Conservation (phyloP, 2,113 vertebrate genomes). For the Notothenia rossii region DNA sequence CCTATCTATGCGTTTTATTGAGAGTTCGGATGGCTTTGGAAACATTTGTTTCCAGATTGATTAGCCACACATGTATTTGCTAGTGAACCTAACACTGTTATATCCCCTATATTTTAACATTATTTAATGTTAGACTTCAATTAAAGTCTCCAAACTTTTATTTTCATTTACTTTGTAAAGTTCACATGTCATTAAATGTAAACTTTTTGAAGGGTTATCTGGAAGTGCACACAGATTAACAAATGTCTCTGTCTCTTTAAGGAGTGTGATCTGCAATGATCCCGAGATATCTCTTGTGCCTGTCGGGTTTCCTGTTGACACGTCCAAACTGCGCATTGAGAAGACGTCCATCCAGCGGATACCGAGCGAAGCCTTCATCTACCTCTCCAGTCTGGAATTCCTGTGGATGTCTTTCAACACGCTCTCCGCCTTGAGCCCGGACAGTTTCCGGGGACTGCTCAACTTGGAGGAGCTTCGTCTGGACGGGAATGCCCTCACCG, state of each 20-base stretch:
- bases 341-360: constrained; percentile 92
- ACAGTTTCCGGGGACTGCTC: constrained; percentile 89
- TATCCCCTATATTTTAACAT: not conserved
- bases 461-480: constrained; percentile 92
- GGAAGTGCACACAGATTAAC: not conserved
- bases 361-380: constrained; percentile 89
- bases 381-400: constrained; percentile 91
- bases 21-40: constrained; percentile 30
- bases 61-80: not conserved
- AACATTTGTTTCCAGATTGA: constrained; percentile 9
- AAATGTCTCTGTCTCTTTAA: constrained; percentile 59
- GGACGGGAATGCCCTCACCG: constrained; percentile 90
- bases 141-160: not conserved
- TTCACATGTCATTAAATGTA: not conserved
- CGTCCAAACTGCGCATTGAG: constrained; percentile 92
- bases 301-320: constrained; percentile 90
- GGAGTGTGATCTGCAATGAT: constrained; percentile 95
- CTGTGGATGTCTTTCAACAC: constrained; percentile 97
- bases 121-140: not conserved
- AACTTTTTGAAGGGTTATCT: not conserved
- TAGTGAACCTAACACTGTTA: not conserved
- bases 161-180: not conserved
- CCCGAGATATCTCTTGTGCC: constrained; percentile 93
- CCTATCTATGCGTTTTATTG: constrained; percentile 64
- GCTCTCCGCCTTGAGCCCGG: constrained; percentile 84